Base-by-base conservation (phyloP, 2,888 invertebrate species). In the Odontomyia ornata region DNA sequence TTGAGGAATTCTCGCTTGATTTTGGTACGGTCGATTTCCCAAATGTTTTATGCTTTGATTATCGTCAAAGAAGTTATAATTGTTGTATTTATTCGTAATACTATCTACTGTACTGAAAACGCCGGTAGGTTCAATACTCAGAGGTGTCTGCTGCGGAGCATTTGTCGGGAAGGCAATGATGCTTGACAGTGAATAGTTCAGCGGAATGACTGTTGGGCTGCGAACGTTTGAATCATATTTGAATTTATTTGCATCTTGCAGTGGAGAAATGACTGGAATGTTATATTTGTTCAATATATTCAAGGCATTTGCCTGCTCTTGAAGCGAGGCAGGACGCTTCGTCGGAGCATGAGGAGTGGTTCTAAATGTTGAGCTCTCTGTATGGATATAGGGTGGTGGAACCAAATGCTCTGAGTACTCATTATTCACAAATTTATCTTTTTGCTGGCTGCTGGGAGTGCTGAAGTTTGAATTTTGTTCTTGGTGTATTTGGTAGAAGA, bases 231-330 rank as follows among this genome's bases (percentile, higher is more conserved):
- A 43, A 5, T 75, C 28, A 47, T 75, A 75, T 47, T 75, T 64
- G 27, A 64, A 75, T 7, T 75, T 64, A 27, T 75, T 77, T 18
- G 72, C 76, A 72, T 79, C 78, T 60, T 79, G 78, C 3, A 79
- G 60, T 30, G 78, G 78, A 25, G 78, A 79, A 64, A 79, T 79
- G 0, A 71, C 78, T 27, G 78, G 78, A 28, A 79, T 79, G 65
- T 79, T 79, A 30, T 79, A 79, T 60, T 79, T 79, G 47, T 77
- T 79, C 15, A 79, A 18, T 28, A 79, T 79, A 18, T 79, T 69
- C 23, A 79, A 21, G 5, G 78, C 77, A 46, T 77, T 77, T 21
- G 46, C 28, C 28, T 79, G 76, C 52, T 77, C 77, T 11, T 60
- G 25, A 13, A 67, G 27, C 7, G 67, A 23, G 1, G 60, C 9